phyloP scores from a whole-genome alignment of 2,888 invertebrate species.

The Steinernema carpocapsae region DNA sequence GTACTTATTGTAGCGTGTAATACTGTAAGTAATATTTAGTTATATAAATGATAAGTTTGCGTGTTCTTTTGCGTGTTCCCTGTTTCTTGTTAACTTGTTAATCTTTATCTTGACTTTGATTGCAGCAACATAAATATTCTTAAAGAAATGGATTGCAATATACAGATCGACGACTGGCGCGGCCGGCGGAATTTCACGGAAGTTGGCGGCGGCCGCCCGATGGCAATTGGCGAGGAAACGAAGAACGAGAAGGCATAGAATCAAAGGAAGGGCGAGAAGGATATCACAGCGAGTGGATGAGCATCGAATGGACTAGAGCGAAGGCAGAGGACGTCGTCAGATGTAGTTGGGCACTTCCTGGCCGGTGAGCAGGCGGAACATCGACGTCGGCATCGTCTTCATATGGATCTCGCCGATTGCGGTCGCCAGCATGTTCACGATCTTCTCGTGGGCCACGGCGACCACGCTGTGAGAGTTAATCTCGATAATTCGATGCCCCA shows the following conservation, averaged over 20 bases:
- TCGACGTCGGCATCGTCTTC: slow-evolving; percentile 99
- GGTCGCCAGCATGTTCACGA: slow-evolving; percentile 96
- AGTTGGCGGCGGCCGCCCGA: slow-evolving; percentile 4
- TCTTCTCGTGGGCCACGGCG: slow-evolving; percentile 98
- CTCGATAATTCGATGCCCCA: slow-evolving; percentile 99
- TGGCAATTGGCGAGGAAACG: slow-evolving; percentile 21
- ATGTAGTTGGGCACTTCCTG: slow-evolving; percentile 99
- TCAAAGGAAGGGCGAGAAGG: slow-evolving; percentile 3
- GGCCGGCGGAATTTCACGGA: not conserved
- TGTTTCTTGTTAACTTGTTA: too few relatives aligned
- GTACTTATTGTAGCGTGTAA: too few relatives aligned
- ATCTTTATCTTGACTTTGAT: too few relatives aligned
- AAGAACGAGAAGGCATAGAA: slow-evolving; percentile 10
- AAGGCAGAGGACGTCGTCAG: slow-evolving; percentile 70
- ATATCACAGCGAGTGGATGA: slow-evolving; percentile 28
- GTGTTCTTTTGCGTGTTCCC: too few relatives aligned
- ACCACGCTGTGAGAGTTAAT: slow-evolving; percentile 88
- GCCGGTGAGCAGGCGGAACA: slow-evolving; percentile 97
- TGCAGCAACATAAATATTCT: slow-evolving; percentile 23
- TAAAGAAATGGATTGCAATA: slow-evolving; percentile 1
- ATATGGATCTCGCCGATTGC: slow-evolving; percentile 99
- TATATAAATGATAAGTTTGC: too few relatives aligned
- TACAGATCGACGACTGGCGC: slow-evolving; percentile 20
- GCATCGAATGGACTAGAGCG: slow-evolving; percentile 10
- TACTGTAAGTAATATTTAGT: too few relatives aligned